phyloP scores from a whole-genome alignment of 2,888 invertebrate genomes.

The Eucera pruinosa region DNA sequence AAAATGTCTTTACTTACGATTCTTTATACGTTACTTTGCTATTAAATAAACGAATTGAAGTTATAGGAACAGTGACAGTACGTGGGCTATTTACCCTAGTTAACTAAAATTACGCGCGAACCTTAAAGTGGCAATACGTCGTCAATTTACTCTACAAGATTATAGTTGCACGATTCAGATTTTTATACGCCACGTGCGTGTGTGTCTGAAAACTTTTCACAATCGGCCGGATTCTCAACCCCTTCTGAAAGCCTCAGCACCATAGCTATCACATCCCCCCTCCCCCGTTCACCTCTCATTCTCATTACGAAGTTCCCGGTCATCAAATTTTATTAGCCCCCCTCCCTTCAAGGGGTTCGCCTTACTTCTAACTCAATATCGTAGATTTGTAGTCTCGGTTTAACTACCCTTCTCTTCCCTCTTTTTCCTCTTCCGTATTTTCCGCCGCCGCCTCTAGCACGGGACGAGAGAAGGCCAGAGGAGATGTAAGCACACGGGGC shows the following conservation, averaged over 20 bases:
- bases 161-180: too few species aligned
- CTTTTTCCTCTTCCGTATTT: slow-evolving; percentile 47
- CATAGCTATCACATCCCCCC: too few species aligned
- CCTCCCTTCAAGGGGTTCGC: slow-evolving; percentile 76
- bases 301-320: slow-evolving; percentile 83
- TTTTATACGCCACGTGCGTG: too few species aligned
- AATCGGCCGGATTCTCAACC: slow-evolving; percentile 56
- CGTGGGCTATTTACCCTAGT: too few species aligned
- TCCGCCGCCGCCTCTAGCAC: slow-evolving; percentile 29
- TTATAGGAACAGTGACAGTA: too few species aligned
- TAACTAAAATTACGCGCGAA: too few species aligned
- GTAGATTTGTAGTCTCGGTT: slow-evolving; percentile 79
- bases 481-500: slow-evolving; percentile 65
- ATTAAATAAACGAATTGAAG: too few species aligned
- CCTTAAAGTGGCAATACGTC: too few species aligned
- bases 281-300: slow-evolving; percentile 71
- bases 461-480: slow-evolving; percentile 19
- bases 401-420: slow-evolving; percentile 72
- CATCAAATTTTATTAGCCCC: slow-evolving; percentile 84
- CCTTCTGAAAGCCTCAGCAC: too few species aligned
- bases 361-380: slow-evolving; percentile 81
- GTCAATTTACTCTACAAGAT: too few species aligned
- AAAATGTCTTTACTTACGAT: too few species aligned
- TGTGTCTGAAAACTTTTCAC: slow-evolving; percentile 82
- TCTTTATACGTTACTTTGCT: too few species aligned